phyloP scores from a whole-genome alignment of 2,888 invertebrate species.

The Helobdella robusta region DNA sequence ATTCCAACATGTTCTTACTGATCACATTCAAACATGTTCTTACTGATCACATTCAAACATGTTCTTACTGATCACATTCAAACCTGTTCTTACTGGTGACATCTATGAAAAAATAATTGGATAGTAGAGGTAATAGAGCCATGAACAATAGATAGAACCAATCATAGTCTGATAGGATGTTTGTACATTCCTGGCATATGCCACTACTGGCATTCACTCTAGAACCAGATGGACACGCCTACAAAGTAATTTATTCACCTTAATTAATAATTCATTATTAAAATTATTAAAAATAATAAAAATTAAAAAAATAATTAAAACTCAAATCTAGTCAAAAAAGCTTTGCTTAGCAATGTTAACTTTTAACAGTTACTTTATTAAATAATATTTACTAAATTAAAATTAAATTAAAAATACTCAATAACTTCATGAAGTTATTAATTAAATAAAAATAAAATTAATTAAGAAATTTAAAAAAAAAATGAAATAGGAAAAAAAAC shows the following conservation, averaged over 20 bases:
- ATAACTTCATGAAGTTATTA: no score
- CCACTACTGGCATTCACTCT: slow-evolving; percentile 49
- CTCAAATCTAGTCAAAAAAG: neutral
- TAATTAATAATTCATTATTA: neutral
- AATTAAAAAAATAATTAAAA: slow-evolving; percentile 13
- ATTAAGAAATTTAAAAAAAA: no score
- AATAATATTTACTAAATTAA: neutral
- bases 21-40: neutral
- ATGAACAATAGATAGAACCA: slow-evolving; percentile 90
- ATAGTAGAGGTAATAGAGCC: slow-evolving; percentile 72
- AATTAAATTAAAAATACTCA: neutral
- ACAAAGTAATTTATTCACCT: slow-evolving; percentile 24
- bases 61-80: neutral
- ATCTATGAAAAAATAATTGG: slow-evolving; percentile 88
- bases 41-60: neutral
- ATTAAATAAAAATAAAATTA: no score
- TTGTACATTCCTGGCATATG: slow-evolving; percentile 68
- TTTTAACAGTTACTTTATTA: neutral
- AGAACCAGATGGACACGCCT: slow-evolving; percentile 58
- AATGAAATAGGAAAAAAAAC: neutral
- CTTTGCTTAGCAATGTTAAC: neutral
- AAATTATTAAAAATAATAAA: neutral
- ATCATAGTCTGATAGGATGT: slow-evolving; percentile 71
- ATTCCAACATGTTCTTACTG: no score
- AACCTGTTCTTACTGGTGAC: slow-evolving; percentile 56